Evolutionary conservation across 2,888 invertebrate species (phyloP), one percentile per base, ranked within the genome.

Genomic region (Tortrix viridana): DNA sequence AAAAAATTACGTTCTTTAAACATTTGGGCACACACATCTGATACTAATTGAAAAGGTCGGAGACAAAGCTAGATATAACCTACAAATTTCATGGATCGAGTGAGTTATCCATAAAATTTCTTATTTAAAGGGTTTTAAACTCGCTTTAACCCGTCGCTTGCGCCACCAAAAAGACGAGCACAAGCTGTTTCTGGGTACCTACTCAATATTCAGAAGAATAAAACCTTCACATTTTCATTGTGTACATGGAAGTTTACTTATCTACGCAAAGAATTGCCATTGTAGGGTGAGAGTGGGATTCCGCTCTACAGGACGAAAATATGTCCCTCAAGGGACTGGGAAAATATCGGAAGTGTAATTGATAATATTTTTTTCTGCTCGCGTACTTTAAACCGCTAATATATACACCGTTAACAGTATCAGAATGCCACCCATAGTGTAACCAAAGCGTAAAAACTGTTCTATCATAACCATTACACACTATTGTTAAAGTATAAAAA

Each of bases 141-240:
- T 26, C 74, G 74, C 77, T 67, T 4, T 16, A 66, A 61, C 71
- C 67, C 37, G 26, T 72, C 1, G 0, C 67, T 75, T 71, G 26
- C 1, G 12, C 43, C 12, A 22, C 2, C 19, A 73, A 69, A 76
- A 83, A 83, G 84, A 81, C 77, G 74, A 77, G 85, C 81, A 81
- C 85, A 82, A 86, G 84, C 85, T 77, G 85, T 83, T 86, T 82
- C 82, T 80, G 69, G 76, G 80, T 80, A 79, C 81, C 79, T 79
- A 84, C 85, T 87, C 86, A 83, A 85, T 85, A 89, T 85, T 83
- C 84, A 80, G 82, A 85, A 85, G 84, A 86, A 89, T 88, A 86
- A 85, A 86, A 87, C 80, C 82, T 79, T 79, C 80, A 78, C 80
- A 79, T 76, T 79, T 76, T 74, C 73, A 74, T 77, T 75, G 77